Base-by-base conservation (phyloP, 2,888 invertebrate genomes). In the Meliscaeva auricollis region DNA sequence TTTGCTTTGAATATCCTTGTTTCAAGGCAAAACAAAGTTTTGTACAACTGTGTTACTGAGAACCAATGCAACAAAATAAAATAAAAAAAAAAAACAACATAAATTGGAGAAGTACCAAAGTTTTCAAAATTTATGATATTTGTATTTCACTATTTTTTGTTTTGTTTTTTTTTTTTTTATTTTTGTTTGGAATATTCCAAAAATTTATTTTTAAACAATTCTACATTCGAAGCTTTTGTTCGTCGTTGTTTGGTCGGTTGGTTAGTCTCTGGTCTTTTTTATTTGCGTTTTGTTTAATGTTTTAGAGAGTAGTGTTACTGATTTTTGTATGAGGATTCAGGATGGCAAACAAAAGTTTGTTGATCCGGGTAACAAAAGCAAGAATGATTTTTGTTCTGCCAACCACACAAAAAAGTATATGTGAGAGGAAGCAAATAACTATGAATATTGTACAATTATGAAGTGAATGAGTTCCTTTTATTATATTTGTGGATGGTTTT, bases 41-140 rank as follows among this genome's bases (percentile, higher is more conserved):
- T 74, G 74, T 52, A 74, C 82, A 73, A 82, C 72, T 68, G 73
- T 73, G 58, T 74, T 50, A 73, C 60, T 60, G 50, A 81, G 32
- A 68, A 35, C 46, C 60, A 64, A 62, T 7, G 20, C 9, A 38
- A 38, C 9, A 38, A 38, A 2, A 58, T 11, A 17, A 54, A 30
- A 52, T 1, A n/a, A 60, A n/a, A 60, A 60, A 60, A 41, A 60
- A 44, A 26, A 46, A 46, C 41, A 50, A 35, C 22, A 69, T 41
- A 62, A 62, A 64, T 41, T 70, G 52, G 46, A 80, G 44, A 68
- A 70, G 48, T 52, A 79, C 62, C 74, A 79, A 83, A 79, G 30
- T 83, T 79, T 79, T n/a, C 48, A 69, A 70, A 74, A 84, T 84
- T 74, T 66, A 75, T 70, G 73, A 80, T 80, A 84, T 84, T 80